Base-by-base conservation (phyloP, 1,140 invertebrate genomes). In the Magallana gigas region DNA sequence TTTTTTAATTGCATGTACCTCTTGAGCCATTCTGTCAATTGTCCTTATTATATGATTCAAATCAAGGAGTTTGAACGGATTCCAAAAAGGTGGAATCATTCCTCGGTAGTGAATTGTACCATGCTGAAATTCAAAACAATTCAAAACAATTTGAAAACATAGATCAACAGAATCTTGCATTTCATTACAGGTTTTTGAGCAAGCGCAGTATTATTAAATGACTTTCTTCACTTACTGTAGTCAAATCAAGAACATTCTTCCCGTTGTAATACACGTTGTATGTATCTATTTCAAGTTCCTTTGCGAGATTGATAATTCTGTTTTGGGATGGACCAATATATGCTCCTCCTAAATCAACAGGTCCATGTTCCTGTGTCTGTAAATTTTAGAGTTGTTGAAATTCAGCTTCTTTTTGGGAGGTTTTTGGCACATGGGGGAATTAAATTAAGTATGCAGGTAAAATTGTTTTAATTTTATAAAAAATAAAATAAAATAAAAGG, bases 231-330 rank as follows among this genome's bases (percentile, higher is more conserved):
- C 68, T 76, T 76, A 76, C 68, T 4, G 68, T 29, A 29, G 23
- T 29, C 68, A 76, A 29, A 76, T 76, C 68, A 36, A 76, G 68
- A 76, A 76, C 68, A 29, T 36, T 23, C 68, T 76, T 76, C 36
- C 68, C 68, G 1, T 76, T 76, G 23, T 87, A 80, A 85, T 94
- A 91, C 0, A 95, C 91, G 76, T 91, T 90, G 83, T 93, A 94
- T 12, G 91, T 90, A 85, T 94, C 86, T 0, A 95, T 83, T 2
- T 90, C 91, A n/a, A 94, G 85, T 85, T 95, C 94, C 58, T 93
- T 90, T 5, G 92, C 90, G n/a, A 95, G 84, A 23, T 91, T 83
- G 14, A 86, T 86, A 11, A 92, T 87, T 14, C 90, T 68, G 80
- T 92, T 83, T 57, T 92, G 91, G 11, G 90, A 89, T 18, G 91